Evolutionary conservation across 1,140 invertebrate genomes (phyloP).

Genomic region (Ceratosolen solmsi): DNA sequence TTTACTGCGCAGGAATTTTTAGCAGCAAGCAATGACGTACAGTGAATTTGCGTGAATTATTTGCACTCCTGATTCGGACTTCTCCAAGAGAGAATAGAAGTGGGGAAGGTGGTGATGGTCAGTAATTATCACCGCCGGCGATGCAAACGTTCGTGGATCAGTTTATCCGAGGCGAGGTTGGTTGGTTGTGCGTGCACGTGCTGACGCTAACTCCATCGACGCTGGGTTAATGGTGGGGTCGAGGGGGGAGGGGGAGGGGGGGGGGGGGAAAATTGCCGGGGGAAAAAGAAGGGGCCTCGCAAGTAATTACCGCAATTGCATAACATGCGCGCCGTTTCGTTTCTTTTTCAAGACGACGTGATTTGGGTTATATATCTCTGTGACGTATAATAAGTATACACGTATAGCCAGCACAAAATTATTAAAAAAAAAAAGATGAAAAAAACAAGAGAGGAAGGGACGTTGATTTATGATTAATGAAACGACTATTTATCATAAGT

Average conservation of each 20-base stretch:
- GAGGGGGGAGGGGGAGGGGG: no score
- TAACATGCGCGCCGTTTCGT: neutral
- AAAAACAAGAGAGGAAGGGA: no score
- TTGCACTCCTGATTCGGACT: no score
- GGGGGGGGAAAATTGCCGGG: no score
- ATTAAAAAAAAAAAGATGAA: neutral
- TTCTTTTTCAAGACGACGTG: neutral
- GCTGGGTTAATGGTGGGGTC: no score
- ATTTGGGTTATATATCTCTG: neutral
- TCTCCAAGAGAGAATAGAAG: neutral
- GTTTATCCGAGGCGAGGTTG: neutral
- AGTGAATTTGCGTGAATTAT: no score
- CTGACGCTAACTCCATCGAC: no score
- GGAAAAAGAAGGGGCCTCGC: conserved; percentile 17
- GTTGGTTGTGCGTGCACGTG: no score
- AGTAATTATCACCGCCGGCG: conserved; percentile 33
- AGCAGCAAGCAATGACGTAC: no score
- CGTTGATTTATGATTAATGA: no score
- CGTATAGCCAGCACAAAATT: neutral
- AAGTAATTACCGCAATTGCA: conserved; percentile 40
- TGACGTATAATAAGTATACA: neutral
- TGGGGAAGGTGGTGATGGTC: neutral
- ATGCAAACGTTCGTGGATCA: neutral
- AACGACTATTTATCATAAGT: no score
- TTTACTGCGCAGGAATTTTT: no score